phyloP scores from a whole-genome alignment of 2,113 vertebrate genomes.

The Eonycteris spelaea region DNA sequence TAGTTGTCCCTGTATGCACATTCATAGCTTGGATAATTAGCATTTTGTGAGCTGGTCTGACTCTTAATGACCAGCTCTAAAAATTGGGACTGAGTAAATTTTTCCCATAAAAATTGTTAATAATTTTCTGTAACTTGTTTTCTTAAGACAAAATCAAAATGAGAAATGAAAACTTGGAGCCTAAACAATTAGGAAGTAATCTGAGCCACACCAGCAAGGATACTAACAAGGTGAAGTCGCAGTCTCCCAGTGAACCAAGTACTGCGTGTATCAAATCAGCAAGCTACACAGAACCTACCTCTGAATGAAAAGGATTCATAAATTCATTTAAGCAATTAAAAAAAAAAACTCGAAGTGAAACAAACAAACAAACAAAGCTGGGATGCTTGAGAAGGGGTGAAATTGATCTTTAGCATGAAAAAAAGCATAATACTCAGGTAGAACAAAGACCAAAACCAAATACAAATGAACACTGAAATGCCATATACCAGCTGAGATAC shows the following conservation, averaged over 20 bases:
- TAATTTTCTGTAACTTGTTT: slow-evolving; percentile 8
- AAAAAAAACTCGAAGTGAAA: neutral
- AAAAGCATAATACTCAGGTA: neutral
- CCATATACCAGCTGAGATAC: neutral
- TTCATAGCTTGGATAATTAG: neutral
- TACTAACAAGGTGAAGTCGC: neutral
- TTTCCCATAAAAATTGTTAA: neutral
- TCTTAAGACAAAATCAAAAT: neutral
- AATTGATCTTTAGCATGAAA: neutral
- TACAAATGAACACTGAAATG: neutral
- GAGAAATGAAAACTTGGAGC: neutral
- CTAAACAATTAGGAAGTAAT: neutral
- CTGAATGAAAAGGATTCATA: neutral
- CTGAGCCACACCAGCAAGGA: neutral
- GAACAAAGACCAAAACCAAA: neutral
- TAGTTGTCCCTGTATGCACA: neutral
- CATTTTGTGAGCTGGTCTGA: neutral
- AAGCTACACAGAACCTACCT: neutral
- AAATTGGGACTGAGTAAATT: neutral
- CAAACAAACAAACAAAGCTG: neutral
- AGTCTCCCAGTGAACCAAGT: neutral
- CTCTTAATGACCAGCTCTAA: neutral
- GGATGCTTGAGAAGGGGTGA: neutral
- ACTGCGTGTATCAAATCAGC: neutral
- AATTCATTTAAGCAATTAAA: neutral